These are phyloP conservation scores for Microctenopoma steveboyesi DNA, from an alignment of 2,797 vertebrate species.

Conservation along the genomic window DNA sequence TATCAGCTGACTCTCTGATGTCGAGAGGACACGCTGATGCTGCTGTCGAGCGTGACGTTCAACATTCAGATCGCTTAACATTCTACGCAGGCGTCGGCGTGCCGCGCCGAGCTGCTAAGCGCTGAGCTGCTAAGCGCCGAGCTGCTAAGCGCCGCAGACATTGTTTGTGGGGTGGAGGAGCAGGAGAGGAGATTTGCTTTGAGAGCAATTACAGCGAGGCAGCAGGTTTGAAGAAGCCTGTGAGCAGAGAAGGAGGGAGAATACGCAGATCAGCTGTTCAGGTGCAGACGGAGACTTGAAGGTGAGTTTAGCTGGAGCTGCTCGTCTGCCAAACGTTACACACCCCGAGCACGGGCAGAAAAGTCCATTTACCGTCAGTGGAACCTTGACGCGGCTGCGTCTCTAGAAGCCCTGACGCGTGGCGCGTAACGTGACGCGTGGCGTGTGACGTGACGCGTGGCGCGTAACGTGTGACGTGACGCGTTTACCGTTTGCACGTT, in stretches of 20 bases:
- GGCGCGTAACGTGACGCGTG: too few species aligned
- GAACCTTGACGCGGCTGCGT: too few species aligned
- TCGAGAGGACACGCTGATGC: conserved; percentile 1
- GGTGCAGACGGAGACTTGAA: neutral
- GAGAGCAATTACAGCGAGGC: conserved; percentile 30
- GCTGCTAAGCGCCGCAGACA: neutral
- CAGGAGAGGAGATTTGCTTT: conserved; percentile 32
- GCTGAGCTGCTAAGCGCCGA: neutral
- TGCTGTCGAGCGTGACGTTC: neutral
- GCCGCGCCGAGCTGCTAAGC: too few species aligned
- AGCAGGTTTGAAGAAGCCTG: too few species aligned
- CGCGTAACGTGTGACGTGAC: too few species aligned
- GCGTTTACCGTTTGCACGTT: too few species aligned
- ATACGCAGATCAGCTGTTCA: too few species aligned
- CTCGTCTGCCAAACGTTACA: conserved; percentile 16
- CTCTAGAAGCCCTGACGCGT: too few species aligned
- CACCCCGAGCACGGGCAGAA: conserved; percentile 4
- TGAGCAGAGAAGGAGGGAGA: too few species aligned
- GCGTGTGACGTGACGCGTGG: too few species aligned
- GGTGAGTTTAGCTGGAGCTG: conserved; percentile 6
- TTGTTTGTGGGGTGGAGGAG: conserved; percentile 9
- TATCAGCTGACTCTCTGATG: too few species aligned
- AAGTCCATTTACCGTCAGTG: neutral
- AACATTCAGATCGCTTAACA: conserved; percentile 3
- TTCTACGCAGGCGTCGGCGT: neutral